A percentile compares a stretch with the other conserved stretches of the same genome.
Conservation (phyloP, 2,113 vertebrate genomes). For the Dromiciops gliroides region DNA sequence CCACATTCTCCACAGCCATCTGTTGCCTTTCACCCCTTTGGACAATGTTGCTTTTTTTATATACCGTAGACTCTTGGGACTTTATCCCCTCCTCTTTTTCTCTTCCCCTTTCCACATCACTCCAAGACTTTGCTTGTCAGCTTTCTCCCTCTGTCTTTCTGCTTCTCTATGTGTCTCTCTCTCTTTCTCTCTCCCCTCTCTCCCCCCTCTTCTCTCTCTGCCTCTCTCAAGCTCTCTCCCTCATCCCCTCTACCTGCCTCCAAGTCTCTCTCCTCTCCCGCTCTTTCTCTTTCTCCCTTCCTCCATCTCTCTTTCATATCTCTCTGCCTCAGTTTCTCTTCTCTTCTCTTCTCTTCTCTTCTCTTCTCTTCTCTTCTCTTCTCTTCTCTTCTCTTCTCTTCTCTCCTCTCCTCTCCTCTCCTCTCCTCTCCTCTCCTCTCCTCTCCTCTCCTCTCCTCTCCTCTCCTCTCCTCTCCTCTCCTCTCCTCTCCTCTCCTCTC, state of each 20-base stretch:
- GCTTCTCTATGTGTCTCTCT: not conserved
- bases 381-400: no score
- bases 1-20: slow-evolving; percentile 89
- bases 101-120: slow-evolving; percentile 41
- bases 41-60: slow-evolving; percentile 89
- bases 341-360: not conserved
- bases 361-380: not conserved
- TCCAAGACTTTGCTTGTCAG: slow-evolving; percentile 47
- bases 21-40: slow-evolving; percentile 90
- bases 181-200: not conserved
- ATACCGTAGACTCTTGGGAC: slow-evolving; percentile 83
- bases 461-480: fast-evolving
- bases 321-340: no score
- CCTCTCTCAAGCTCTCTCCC: no score
- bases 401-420: no score
- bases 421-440: no score
- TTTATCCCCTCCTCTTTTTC: slow-evolving; percentile 73
- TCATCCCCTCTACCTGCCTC: no score
- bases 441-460: no score
- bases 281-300: no score
- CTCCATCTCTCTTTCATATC: no score
- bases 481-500: no score
- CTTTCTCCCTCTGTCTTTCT: slow-evolving; percentile 44
- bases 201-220: not conserved
- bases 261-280: no score